Evolutionary conservation across 2,797 vertebrate genomes (phyloP), one percentile per base, ranked within the genome.

Genomic region (Acipenser transmontanus): DNA sequence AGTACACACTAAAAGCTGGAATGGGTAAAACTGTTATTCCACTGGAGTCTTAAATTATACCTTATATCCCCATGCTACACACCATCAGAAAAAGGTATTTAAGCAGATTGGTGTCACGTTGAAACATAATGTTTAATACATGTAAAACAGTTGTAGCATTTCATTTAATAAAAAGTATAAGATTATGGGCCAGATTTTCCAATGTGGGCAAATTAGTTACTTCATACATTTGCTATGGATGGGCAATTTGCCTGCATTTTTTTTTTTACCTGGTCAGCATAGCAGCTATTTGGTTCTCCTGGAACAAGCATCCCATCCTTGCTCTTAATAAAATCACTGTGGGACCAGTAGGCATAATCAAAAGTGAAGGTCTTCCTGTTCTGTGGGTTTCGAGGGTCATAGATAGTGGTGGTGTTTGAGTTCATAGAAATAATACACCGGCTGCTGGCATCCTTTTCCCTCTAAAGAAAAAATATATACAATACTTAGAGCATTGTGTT

Each of bases 311-410:
- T 77, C 59, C 89, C 86, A 0, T 83, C 77, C 68, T 74, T 69
- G 67, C 88, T 83, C 63, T 75, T 85, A 0, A 78, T 63, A 76
- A 93, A 94, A 66, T 87, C 83, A 9, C 69, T 80, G 68, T 87
- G 88, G 68, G 92, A 93, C 92, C 89, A 93, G 73, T 84, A 92
- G 0, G 87, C 86, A 50, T 86, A 82, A 81, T 93, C 88, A 51
- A 93, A 94, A 62, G 80, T 87, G 68, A 94, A 94, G 0, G 74
- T 83, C 8, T 90, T 89, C 4, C 74, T 69, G 48, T 73, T 83
- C 34, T 84, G 85, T 63, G 74, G 70, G 52, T 89, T 89, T 48
- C 84, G 86, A 0, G 90, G 89, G 68, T 93, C 86, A 66, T 78
- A 81, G 17, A 91, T 87, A 48, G 79, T 89, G 71, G 90, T 88